A percentile compares a stretch with the other conserved stretches of the same genome.
These are phyloP conservation scores for Druceiella hillmani DNA, from an alignment of 2,888 invertebrate genomes.

Conservation along the genomic window DNA sequence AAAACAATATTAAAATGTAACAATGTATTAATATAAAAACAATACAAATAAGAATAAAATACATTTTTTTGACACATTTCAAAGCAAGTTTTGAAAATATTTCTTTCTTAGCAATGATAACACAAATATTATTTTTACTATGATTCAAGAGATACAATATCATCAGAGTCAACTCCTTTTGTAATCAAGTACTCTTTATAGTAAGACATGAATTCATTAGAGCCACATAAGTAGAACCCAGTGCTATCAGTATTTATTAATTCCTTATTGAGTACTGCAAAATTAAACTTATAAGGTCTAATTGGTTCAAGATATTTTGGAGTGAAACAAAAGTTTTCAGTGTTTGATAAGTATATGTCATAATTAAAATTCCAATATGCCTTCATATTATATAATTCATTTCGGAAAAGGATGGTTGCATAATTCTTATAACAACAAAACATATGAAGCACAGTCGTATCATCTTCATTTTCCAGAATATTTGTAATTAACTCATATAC, in stretches of 20 bases:
- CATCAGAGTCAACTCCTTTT: too few species aligned
- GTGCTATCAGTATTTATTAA: conserved; percentile 30
- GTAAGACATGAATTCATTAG: conserved; percentile 47
- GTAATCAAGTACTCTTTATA: too few species aligned
- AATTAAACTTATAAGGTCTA: conserved; percentile 32
- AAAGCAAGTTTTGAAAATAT: too few species aligned
- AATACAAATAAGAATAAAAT: too few species aligned
- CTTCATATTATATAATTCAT: conserved; percentile 52
- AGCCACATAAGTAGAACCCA: conserved; percentile 59
- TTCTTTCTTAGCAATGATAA: too few species aligned
- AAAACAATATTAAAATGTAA: too few species aligned
- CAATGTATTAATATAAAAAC: too few species aligned
- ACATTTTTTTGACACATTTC: too few species aligned
- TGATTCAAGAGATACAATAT: too few species aligned
- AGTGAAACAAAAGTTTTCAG: conserved; percentile 14
- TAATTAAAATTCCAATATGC: conserved; percentile 73
- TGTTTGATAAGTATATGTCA: conserved; percentile 51
- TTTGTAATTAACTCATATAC: conserved; percentile 57
- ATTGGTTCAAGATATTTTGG: conserved; percentile 52
- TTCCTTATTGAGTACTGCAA: conserved; percentile 33
- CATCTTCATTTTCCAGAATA: conserved; percentile 60
- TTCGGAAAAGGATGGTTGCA: conserved; percentile 55
- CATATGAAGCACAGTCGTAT: conserved; percentile 58
- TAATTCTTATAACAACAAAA: conserved; percentile 56
- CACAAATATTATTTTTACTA: too few species aligned